Evolutionary conservation across 1,140 invertebrate genomes (phyloP).

Genomic region (Caerostris darwini): DNA sequence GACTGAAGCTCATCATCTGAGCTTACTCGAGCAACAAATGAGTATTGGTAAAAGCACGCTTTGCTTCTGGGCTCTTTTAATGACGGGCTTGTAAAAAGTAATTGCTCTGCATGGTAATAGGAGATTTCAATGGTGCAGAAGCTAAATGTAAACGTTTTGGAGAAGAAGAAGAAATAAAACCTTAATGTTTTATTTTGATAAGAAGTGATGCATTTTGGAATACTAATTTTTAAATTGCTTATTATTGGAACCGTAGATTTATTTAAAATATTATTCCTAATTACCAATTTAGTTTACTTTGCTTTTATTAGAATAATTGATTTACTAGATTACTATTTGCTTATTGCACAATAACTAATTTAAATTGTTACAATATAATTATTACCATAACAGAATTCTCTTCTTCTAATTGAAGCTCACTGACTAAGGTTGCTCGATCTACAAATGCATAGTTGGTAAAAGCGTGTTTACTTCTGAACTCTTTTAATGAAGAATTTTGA

Average conservation of each 20-base stretch:
- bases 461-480: neutral
- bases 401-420: neutral
- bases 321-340: no score
- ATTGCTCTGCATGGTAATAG: neutral
- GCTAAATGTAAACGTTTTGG: slow-evolving; percentile 1
- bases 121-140: slow-evolving; percentile 3
- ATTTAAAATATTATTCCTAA: no score
- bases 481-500: slow-evolving; percentile 33
- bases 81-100: slow-evolving; percentile 54
- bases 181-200: no score
- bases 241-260: no score
- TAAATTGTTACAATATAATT: no score
- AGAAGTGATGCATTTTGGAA: no score
- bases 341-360: no score
- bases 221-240: no score
- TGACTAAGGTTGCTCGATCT: slow-evolving; percentile 42
- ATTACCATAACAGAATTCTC: no score
- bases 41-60: no score
- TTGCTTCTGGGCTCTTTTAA: neutral
- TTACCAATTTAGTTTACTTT: no score
- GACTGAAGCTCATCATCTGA: slow-evolving; percentile 6
- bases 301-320: no score
- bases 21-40: slow-evolving; percentile 56
- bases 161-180: neutral
- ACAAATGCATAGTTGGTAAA: slow-evolving; percentile 39